Evolutionary conservation across 2,113 vertebrate genomes (phyloP), one percentile per base, ranked within the genome.

Genomic region (Antennarius striatus): DNA sequence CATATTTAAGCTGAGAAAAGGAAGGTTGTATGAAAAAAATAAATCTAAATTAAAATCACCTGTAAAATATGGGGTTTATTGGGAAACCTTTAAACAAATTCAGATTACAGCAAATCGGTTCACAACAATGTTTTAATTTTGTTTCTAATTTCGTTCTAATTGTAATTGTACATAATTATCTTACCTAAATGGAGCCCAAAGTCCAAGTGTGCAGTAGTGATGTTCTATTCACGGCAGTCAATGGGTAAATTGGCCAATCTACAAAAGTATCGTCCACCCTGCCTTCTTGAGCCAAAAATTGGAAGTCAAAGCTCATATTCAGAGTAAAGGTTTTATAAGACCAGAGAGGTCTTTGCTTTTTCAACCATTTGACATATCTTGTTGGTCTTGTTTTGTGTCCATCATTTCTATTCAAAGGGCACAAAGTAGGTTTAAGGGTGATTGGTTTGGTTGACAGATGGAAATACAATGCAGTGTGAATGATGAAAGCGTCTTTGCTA

Each of bases 381-480:
- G 80, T 14, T 29, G 13, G 36, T 81, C 82, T 72, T 56, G 86
- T 88, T 88, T 47, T 56, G 5, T 52, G 1, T 16, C 1, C 13
- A 56, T 59, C 6, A 51, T 63, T 67, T 52, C 8, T 28, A 49
- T n/a, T 8, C 32, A 1, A 47, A 63, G 64, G 45, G 10, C 5
- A 49, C 36, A 11, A 14, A 16, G 30, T 4, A 17, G 3, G 15
- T 10, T 39, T 50, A 4, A 16, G 39, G 10, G 16, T 42, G 71
- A 30, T 54, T 16, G 17, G 56, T 43, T 0, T 10, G 3, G 30
- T 6, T 56, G 5, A 56, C n/a, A 42, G 28, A 65, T 42, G 4
- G 5, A 36, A 48, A 58, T 49, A 16, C 39, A 55, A 15, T 62
- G 28, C 15, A 47, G 15, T 16, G 9, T n/a, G 13, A 47, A 8